These are phyloP conservation scores for Paramisgurnus dabryanus DNA, from an alignment of 2,113 vertebrate species.

Conservation along the genomic window DNA sequence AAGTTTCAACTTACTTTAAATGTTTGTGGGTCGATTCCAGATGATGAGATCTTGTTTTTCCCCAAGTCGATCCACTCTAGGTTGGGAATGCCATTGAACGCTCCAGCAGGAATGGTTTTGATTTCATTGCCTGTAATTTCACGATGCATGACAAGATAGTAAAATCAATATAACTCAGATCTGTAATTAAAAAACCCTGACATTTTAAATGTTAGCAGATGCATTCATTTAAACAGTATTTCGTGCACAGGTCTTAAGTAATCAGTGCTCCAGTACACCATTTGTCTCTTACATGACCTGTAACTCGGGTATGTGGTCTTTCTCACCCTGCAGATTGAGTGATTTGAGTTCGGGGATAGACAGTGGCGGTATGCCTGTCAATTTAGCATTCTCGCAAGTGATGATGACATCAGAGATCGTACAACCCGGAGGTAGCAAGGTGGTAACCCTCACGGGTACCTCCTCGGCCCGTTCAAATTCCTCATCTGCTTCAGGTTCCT, in stretches of 20 bases:
- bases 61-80: constrained; percentile 94
- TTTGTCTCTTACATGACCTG: neutral
- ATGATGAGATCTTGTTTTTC: constrained; percentile 86
- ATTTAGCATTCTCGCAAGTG: constrained; percentile 80
- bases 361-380: constrained; percentile 84
- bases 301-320: neutral
- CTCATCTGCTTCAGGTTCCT: constrained; percentile 23
- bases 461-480: constrained; percentile 19
- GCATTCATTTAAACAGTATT: neutral
- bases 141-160: constrained; percentile 22
- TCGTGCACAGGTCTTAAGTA: constrained; percentile 9
- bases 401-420: constrained; percentile 80
- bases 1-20: constrained; percentile 82
- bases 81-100: constrained; percentile 92
- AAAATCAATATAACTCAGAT: constrained; percentile 1
- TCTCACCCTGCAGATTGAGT: constrained; percentile 88
- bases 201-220: neutral
- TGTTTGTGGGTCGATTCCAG: constrained; percentile 76
- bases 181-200: neutral
- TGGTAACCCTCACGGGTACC: constrained; percentile 52
- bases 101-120: constrained; percentile 81
- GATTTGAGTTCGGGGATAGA: constrained; percentile 81
- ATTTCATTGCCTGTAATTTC: constrained; percentile 84
- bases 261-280: neutral
- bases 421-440: constrained; percentile 80